Base-by-base conservation (phyloP, 92 coral and sea anemone genomes). In the Nematostella vectensis region DNA sequence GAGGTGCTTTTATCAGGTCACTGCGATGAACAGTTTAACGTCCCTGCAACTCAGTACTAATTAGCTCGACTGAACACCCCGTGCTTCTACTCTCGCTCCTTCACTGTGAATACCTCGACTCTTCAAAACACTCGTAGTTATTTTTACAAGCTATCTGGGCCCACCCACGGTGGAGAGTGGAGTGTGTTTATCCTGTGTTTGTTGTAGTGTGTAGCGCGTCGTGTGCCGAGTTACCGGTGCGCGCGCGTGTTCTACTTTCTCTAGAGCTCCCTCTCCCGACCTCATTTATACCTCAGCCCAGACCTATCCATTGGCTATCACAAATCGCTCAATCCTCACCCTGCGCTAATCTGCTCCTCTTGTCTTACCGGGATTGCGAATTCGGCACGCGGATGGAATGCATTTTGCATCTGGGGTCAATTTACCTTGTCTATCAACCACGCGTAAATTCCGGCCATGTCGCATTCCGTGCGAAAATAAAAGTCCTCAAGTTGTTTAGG, bases 381-480 rank as follows among this genome's bases (percentile, higher is more conserved):
- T 33, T 33, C 15, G 83, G 87, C 74, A 69, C 72, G 47, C 75
- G 33, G 4, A 54, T 51, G 83, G 83, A 71, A 85, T 79, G 87
- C 55, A 55, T 23, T 48, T 56, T 17, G 44, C 95, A 85, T 80
- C 95, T 85, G 95, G 80, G 48, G 72, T 76, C 77, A 70, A 85
- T 85, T 79, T 79, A 55, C 58, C 57, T 49, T 33, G 70, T 59
- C 88, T 75, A 85, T 85, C 95, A 79, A 47, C 87, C 59, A 63
- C 36, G 60, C 68, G 76, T 57, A 59, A 72, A 85, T 74, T 79
- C 95, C 88, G 72, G 77, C 62, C 72, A 16, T 55, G 53, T 55
- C 62, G 64, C 95, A 85, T 85, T 85, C 95, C 95, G 75, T 75
- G 78, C 83, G 44, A 79, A 79, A 85, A 85, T 81, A 85, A 61